Percentiles rank a stretch among this genome's conserved stretches.
These are phyloP conservation scores for Corythornis madagascariensis DNA, from an alignment of 2,113 vertebrate species.

Conservation along the genomic window DNA sequence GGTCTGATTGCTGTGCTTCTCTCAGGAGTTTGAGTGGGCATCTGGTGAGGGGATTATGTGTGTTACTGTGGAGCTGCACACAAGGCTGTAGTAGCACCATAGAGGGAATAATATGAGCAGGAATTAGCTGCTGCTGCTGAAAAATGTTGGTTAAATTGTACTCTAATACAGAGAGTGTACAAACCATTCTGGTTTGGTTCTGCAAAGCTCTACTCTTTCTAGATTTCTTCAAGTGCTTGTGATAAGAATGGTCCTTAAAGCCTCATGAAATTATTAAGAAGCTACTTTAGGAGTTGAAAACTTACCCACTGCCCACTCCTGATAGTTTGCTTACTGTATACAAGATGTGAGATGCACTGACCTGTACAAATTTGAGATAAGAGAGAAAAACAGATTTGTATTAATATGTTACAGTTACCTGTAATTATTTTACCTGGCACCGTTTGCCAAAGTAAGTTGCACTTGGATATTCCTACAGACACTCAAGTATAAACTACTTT, in stretches of 20 bases:
- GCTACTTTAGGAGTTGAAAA: neutral
- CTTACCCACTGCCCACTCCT: neutral
- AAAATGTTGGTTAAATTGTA: neutral
- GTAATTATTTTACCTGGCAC: neutral
- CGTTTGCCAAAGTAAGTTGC: neutral
- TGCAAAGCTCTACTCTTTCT: neutral
- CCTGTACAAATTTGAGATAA: neutral
- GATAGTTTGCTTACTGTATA: neutral
- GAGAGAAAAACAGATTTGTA: neutral
- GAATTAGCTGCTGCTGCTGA: neutral
- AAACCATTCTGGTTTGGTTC: neutral
- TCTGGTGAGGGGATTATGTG: neutral
- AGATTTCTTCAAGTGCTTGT: neutral
- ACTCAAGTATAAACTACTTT: neutral
- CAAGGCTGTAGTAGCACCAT: neutral
- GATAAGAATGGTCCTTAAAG: neutral
- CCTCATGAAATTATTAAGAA: neutral
- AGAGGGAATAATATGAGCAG: neutral
- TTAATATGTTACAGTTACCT: neutral
- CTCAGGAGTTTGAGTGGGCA: neutral
- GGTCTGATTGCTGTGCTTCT: neutral
- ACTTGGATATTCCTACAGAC: neutral
- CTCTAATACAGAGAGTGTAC: neutral
- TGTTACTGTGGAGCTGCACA: neutral
- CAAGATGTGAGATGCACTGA: neutral